Conservation (phyloP, 2,888 invertebrate species). For the Leucophora obtusa region DNA sequence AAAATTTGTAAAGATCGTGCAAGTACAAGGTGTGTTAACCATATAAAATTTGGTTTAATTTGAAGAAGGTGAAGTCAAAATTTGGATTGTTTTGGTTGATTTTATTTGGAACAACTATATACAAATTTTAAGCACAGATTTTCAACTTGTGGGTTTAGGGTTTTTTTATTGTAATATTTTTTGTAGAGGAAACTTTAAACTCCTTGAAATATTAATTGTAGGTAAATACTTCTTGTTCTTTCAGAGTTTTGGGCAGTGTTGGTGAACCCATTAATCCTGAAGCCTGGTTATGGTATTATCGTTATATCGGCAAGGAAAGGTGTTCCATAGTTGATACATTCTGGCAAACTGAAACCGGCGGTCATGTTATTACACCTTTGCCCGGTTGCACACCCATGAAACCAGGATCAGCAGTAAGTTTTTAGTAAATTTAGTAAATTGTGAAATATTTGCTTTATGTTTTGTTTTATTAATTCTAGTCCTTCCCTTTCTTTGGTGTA, state of each 20-base stretch:
- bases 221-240: slow-evolving; percentile 75
- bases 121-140: no score
- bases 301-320: slow-evolving; percentile 87
- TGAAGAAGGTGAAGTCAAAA: no score
- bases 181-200: no score
- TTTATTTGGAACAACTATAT: no score
- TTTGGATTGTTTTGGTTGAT: no score
- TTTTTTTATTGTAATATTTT: no score
- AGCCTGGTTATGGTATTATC: slow-evolving; percentile 98
- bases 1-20: no score
- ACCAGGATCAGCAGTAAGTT: slow-evolving; percentile 95
- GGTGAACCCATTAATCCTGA: slow-evolving; percentile 99
- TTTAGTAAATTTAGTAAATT: not conserved
- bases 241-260: slow-evolving; percentile 95
- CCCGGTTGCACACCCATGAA: slow-evolving; percentile 98
- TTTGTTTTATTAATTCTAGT: slow-evolving; percentile 79
- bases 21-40: no score
- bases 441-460: slow-evolving; percentile 39
- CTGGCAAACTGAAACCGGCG: slow-evolving; percentile 99
- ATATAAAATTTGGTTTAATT: no score
- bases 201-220: no score
- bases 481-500: slow-evolving; percentile 98
- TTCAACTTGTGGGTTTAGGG: no score
- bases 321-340: slow-evolving; percentile 98
- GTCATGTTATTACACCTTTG: slow-evolving; percentile 96